Conservation (phyloP, 1,140 invertebrate species). For the Rhagoletis pomonella region DNA sequence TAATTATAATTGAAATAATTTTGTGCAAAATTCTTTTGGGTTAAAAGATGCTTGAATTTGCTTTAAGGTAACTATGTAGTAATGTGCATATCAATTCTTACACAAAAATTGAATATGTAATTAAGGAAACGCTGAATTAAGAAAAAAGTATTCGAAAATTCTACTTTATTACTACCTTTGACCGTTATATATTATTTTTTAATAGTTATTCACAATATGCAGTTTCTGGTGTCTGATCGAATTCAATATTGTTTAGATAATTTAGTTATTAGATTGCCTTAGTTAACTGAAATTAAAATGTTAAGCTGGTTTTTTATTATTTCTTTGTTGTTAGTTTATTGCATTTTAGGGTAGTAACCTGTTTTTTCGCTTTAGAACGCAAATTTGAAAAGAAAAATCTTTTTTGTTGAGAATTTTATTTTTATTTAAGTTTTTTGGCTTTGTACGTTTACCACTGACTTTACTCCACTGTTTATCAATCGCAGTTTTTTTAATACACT, state of each 20-base stretch:
- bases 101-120: background rate
- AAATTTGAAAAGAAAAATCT: no score
- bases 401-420: no score
- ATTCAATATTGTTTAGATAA: no score
- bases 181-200: background rate
- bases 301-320: background rate
- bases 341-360: no score
- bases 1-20: background rate
- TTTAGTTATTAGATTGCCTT: no score
- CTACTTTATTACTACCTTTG: slow-evolving; percentile 6
- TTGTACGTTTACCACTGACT: no score
- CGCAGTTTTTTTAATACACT: no score
- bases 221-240: no score
- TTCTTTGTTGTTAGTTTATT: background rate
- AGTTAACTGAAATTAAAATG: background rate
- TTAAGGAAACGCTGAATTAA: background rate
- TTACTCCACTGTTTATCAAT: no score
- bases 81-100: background rate
- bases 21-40: background rate
- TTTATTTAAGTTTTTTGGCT: no score
- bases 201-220: background rate
- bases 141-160: background rate
- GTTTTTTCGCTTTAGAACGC: no score
- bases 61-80: background rate
- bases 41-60: background rate